Percentiles rank a stretch among this genome's conserved stretches.
These are phyloP conservation scores for Malaclemys terrapin DNA, from an alignment of 2,113 vertebrate genomes.

Conservation along the genomic window DNA sequence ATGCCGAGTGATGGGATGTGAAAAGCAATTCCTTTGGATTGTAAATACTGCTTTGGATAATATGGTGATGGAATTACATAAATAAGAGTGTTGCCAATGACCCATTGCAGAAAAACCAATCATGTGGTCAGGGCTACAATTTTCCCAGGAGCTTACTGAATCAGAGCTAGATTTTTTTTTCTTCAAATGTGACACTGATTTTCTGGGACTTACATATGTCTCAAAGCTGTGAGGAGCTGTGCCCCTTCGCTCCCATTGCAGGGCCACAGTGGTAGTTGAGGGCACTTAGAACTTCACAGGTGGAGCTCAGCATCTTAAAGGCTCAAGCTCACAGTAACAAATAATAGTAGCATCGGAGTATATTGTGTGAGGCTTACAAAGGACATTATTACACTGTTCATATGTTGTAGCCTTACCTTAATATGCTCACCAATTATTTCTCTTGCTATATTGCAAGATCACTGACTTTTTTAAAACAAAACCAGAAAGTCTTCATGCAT, in stretches of 20 bases:
- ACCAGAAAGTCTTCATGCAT: neutral
- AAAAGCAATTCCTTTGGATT: neutral
- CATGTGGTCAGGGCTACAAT: neutral
- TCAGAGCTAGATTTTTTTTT: neutral
- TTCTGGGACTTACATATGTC: neutral
- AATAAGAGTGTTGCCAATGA: neutral
- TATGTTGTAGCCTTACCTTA: neutral
- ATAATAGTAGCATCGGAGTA: neutral
- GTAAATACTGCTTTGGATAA: neutral
- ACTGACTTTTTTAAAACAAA: neutral
- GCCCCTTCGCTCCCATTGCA: neutral
- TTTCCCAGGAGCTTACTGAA: neutral
- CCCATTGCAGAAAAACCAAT: neutral
- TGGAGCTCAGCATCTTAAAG: neutral
- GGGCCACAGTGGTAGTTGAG: rapidly evolving
- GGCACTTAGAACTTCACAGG: neutral
- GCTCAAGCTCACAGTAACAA: neutral
- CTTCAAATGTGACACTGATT: neutral
- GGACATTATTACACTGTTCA: neutral
- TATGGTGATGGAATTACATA: neutral
- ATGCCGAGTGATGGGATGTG: neutral
- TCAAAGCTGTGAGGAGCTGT: neutral
- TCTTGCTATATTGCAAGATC: neutral
- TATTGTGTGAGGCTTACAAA: neutral
- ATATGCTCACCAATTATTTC: neutral